Base-by-base conservation (phyloP, 1,140 invertebrate species). In the Scaptomyza montana region DNA sequence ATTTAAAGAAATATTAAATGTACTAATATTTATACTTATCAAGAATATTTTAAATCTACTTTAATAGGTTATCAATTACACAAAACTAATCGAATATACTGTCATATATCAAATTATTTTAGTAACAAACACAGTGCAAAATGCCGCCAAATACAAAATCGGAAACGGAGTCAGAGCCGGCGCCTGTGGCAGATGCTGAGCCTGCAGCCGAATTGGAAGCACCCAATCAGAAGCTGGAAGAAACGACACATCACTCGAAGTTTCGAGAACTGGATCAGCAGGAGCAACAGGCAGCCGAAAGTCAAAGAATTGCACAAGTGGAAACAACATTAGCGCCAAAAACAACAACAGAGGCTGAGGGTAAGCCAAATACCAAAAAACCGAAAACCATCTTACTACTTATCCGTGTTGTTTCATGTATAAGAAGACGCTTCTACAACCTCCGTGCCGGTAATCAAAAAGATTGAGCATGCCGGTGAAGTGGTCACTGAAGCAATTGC, bases 401-500 rank as follows among this genome's bases (percentile, higher is more conserved):
- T 5, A 12, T 46, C 8, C 16, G 0, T 12, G 9, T 36, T 46
- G 2, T 12, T 25, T 30, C 3, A 45, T 43, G 9, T 9, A 84
- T 2, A 45, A 39, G 9, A 7, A 87, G 87, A 91, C 69, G 47
- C 80, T 60, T 45, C 87, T 36, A 87, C 90, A 46, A 90, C 89
- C 50, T 70, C 77, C 25, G 63, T 78, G 60, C 78, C 90, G 66
- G 74, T 90, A 6, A 78, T 87, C 45, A 87, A 90, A 74, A 90
- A 92, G 72, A 63, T 91, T 49, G 90, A 87, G 51, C 71, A 90
- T 78, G 82, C 68, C 53, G 86, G 82, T 47, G 80, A 91, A 77
- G 73, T 76, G 5, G 71, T 91, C 47, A 84, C 93, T 13, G 93
- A 94, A 50, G 93, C 93, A 10, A 60, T 95, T 5, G 94, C 94